phyloP scores from a whole-genome alignment of 2,797 vertebrate species.

The Argya squamiceps region DNA sequence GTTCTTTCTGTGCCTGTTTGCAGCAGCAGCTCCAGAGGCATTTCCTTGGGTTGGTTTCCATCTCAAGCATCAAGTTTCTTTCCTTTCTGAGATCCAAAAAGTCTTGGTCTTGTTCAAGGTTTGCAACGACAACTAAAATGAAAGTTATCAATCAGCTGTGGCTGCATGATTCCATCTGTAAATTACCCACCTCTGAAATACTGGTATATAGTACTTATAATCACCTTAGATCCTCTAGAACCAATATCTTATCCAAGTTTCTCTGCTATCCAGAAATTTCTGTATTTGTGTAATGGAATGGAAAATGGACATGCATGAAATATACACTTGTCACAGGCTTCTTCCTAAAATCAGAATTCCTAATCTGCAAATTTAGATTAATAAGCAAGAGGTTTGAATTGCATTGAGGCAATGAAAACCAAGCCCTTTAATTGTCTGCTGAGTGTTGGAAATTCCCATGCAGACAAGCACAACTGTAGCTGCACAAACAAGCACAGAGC shows the following conservation, averaged over 20 bases:
- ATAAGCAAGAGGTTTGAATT: background rate
- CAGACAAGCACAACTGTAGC: background rate
- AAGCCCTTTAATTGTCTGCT: background rate
- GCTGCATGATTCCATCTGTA: background rate
- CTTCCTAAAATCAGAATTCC: background rate
- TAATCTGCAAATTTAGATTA: background rate
- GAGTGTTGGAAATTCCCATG: background rate
- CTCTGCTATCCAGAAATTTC: background rate
- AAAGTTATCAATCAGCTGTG: background rate
- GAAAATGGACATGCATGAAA: background rate
- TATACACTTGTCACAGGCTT: fast-evolving
- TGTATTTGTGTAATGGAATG: fast-evolving
- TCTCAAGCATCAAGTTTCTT: background rate
- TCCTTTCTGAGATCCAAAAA: background rate
- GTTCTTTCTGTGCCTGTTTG: background rate
- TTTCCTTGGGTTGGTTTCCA: background rate
- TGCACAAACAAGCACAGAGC: background rate
- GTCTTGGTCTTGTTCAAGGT: background rate
- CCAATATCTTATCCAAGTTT: background rate
- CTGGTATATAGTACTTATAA: background rate
- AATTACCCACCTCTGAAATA: background rate
- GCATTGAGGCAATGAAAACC: background rate
- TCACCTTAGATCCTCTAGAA: background rate
- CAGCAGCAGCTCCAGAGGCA: background rate
- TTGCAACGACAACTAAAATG: background rate